These are phyloP conservation scores for Stenichneumon culpator DNA, from an alignment of 2,888 invertebrate genomes.

Conservation along the genomic window DNA sequence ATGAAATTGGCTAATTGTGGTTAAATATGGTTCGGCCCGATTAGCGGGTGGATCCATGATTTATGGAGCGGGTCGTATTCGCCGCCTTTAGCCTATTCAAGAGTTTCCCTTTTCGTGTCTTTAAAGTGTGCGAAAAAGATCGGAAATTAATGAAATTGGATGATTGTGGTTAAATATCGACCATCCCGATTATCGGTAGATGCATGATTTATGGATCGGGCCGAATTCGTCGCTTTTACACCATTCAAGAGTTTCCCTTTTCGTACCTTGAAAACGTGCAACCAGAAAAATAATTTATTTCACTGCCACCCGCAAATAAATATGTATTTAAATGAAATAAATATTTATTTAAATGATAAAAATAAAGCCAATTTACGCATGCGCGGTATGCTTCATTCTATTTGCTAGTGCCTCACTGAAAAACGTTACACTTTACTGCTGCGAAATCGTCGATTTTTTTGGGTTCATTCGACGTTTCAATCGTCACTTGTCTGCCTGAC, in stretches of 20 bases:
- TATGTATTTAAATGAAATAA: too few species aligned
- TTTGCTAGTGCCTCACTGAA: too few species aligned
- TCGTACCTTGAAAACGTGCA: too few species aligned
- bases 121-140: neutral
- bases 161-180: neutral
- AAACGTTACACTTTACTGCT: too few species aligned
- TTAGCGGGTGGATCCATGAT: neutral
- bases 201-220: neutral
- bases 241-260: neutral
- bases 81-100: neutral
- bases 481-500: neutral
- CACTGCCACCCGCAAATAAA: too few species aligned
- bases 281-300: too few species aligned
- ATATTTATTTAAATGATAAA: too few species aligned
- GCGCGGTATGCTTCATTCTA: too few species aligned
- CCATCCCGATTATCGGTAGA: neutral
- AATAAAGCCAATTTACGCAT: too few species aligned
- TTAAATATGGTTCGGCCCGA: neutral
- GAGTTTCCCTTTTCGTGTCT: neutral
- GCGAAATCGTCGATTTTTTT: neutral
- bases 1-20: neutral
- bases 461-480: neutral
- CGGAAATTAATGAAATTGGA: neutral
- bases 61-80: neutral
- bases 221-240: neutral